A percentile compares a stretch with the other conserved stretches of the same genome.
Evolutionary conservation across 2,113 vertebrate genomes (phyloP).

Genomic region (Cyphomyrus discorhynchus): DNA sequence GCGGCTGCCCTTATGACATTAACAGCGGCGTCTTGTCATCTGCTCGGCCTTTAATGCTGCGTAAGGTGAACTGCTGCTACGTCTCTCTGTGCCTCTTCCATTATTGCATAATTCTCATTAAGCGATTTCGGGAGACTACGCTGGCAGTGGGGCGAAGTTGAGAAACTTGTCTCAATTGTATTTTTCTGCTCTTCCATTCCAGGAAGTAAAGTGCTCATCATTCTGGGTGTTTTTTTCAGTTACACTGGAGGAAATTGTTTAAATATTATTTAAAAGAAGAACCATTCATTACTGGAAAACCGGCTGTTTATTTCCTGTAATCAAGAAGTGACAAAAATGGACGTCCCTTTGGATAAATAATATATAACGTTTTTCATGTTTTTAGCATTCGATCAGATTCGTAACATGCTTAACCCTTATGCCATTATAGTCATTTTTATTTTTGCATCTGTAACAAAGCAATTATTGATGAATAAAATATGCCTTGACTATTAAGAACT

Average conservation of each 20-base stretch:
- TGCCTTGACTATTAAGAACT: neutral
- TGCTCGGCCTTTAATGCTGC: neutral
- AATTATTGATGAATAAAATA: neutral
- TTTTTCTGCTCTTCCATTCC: neutral
- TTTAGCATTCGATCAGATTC: neutral
- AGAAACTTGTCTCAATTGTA: neutral
- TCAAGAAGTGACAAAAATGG: neutral
- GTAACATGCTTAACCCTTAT: neutral
- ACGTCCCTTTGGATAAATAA: neutral
- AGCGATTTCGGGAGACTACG: neutral
- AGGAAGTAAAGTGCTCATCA: neutral
- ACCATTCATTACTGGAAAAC: neutral
- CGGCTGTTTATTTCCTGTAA: neutral
- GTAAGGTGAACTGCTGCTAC: neutral
- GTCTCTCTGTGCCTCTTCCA: neutral
- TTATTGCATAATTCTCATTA: neutral
- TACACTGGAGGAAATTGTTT: neutral
- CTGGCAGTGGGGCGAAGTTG: neutral
- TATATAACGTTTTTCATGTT: neutral
- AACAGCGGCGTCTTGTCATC: neutral
- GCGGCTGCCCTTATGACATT: neutral
- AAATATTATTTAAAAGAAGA: neutral
- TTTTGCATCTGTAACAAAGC: neutral
- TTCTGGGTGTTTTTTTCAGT: neutral
- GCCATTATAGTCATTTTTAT: neutral